Evolutionary conservation across 2,113 vertebrate genomes (phyloP), one percentile per base, ranked within the genome.

Genomic region (Crotalus horridus): DNA sequence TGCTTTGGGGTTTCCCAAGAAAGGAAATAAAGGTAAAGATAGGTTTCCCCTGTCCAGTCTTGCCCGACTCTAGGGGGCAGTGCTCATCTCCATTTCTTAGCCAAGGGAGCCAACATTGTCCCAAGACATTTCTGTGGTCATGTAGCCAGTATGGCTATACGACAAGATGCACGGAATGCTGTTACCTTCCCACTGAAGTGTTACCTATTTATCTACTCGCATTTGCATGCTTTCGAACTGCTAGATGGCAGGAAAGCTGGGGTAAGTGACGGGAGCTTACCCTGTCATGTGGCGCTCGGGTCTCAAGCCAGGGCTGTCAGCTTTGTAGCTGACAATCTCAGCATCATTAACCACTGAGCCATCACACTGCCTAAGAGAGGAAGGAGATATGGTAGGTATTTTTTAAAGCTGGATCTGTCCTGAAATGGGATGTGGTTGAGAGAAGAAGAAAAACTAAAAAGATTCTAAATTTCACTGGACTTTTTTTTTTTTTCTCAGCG

Each of bases 401-500:
- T 43, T 33, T 81, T 21, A 81, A 81, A 39, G 7, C 74, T 81
- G 74, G 33, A 81, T 21, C 33, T 81, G 33, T 53, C 11, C 12
- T 13, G 43, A 29, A 48, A 29, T 51, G 46, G 23, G 46, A 6
- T 87, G 55, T 33, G 39, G 20, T 39, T 23, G 20, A 24, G 13
- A 26, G n/a, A 58, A 93, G 33, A 46, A 20, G 1, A 4, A 23
- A 69, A 74, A 26, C 20, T 33, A 5, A 3, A 54, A 53, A 54
- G 21, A 11, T 9, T 53, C 24, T 91, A 33, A 26, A 55, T 64
- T n/a, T 61, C 6, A 26, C 26, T 43, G 56, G 33, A 56, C 6
- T 0, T 29, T 3, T 69, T 89, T 61, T 90, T 24, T 55, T 0
- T 29, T 69, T 92, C 21, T 0, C 97, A 99, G 99, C 0, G 99